Evolutionary conservation across 1,140 invertebrate species (phyloP), one percentile per base, ranked within the genome.

Genomic region (Augochlora pura): DNA sequence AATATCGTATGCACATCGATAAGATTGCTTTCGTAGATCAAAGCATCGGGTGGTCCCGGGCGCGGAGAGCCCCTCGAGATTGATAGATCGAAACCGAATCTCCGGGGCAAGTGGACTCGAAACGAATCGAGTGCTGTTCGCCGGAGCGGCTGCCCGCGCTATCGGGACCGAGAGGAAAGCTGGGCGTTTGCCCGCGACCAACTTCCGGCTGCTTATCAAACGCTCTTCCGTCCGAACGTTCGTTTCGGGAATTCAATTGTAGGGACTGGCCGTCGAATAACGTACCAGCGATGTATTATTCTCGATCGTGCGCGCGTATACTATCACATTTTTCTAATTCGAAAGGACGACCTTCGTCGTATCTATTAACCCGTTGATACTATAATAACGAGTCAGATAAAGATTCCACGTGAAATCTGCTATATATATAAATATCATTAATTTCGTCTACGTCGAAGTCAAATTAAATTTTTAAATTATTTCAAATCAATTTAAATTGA

Each of bases 201-300:
- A 87, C 89, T 91, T 92, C 92, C 92, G 90, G 85, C 81, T 72
- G 88, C 85, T 91, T 92, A 92, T 92, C 91, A 92, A 92, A 90
- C 67, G 76, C 82, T 86, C 88, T 92, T 92, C 91, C 90, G 90
- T 83, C 88, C 75, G 59, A 66, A 62, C 70, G 71, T 82, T 75
- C 82, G 83, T 86, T 85, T 86, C 79, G 83, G 70, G 74, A 72
- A 82, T 85, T 85, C 65, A 69, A 85, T 86, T 79, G 75, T 75
- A 65, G 66, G 66, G 49, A 75, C 39, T 63, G 42, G 70, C 69
- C 59, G 77, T 71, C 62, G 57, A 62, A 32, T 25, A 70, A 69
- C 49, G 49, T 21, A 5, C 18, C 16, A 6, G 18, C 49, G n/a
- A 63, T 52, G 57, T 64, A 67, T 65, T 21, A 52, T 21, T 52